These are phyloP conservation scores for Rhynchonycteris naso DNA, from an alignment of 2,797 vertebrate species.

Conservation along the genomic window DNA sequence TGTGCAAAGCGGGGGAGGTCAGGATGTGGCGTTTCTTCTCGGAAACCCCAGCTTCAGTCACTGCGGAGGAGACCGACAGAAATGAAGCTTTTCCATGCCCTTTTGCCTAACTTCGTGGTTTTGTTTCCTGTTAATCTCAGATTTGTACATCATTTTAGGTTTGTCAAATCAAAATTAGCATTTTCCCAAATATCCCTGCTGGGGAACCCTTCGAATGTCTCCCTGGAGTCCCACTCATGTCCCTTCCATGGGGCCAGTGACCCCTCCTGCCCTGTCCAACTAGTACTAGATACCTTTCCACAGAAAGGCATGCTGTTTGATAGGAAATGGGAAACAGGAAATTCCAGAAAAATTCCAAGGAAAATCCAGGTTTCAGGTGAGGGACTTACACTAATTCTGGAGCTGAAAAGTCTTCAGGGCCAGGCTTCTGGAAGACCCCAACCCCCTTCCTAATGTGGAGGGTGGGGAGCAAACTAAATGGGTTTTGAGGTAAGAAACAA, in stretches of 20 bases:
- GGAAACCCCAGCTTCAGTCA: neutral
- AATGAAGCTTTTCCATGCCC: neutral
- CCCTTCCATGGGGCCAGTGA: neutral
- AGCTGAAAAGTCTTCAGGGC: neutral
- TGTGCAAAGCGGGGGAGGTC: accelerated
- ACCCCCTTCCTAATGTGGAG: neutral
- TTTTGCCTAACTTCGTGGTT: neutral
- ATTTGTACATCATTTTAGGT: neutral
- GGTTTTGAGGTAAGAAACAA: constrained; percentile 68
- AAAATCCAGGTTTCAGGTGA: neutral
- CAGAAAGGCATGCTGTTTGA: accelerated
- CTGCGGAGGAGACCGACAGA: neutral
- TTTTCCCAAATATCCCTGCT: neutral
- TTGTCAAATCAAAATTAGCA: neutral
- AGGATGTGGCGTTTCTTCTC: neutral
- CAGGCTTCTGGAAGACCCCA: neutral
- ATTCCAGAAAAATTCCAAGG: neutral
- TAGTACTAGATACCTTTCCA: neutral
- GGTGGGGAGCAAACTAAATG: constrained; percentile 70
- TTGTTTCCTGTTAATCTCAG: neutral
- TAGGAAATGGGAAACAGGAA: neutral
- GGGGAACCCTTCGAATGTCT: accelerated
- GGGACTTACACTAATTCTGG: neutral
- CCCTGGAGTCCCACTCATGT: accelerated
- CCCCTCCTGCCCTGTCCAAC: neutral